Percentiles rank a stretch among this genome's conserved stretches.
These are phyloP conservation scores for Melitaea cinxia DNA, from an alignment of 1,140 invertebrate genomes.

Conservation along the genomic window DNA sequence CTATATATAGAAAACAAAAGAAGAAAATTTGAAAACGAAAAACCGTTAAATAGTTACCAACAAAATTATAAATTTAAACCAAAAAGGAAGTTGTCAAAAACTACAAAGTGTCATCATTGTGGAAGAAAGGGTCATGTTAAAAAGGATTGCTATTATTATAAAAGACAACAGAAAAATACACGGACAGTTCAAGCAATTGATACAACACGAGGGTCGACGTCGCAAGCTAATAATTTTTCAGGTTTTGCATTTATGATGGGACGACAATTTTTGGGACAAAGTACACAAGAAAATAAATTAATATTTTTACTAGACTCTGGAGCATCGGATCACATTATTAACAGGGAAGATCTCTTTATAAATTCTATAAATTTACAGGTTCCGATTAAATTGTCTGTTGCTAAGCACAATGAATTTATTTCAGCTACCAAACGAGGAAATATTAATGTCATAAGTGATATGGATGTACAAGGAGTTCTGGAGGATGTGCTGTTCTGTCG, in stretches of 20 bases:
- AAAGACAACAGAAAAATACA: conserved; percentile 22
- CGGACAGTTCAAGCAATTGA: conserved; percentile 9
- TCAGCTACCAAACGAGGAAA: neutral
- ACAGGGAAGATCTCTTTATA: neutral
- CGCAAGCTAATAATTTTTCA: conserved; percentile 4
- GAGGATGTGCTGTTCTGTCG: neutral
- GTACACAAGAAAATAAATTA: conserved; percentile 23
- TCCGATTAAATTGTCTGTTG: neutral
- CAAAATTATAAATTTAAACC: conserved; percentile 2
- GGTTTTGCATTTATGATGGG: conserved; percentile 43
- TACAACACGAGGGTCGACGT: conserved; percentile 12
- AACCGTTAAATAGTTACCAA: neutral
- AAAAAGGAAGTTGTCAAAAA: neutral
- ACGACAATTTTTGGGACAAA: conserved; percentile 13
- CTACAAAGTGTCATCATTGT: neutral
- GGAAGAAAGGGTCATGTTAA: neutral
- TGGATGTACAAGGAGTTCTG: neutral
- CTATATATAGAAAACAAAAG: neutral
- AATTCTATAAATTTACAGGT: neutral
- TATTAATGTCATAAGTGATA: neutral
- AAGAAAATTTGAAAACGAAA: neutral
- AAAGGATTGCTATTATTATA: conserved; percentile 42
- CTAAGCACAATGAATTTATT: neutral
- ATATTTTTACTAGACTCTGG: conserved; percentile 59
- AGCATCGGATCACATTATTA: conserved; percentile 15